Percentiles rank a stretch among this genome's conserved stretches.
Conservation (phyloP, 1,140 invertebrate genomes). For the Gerris buenoi region DNA sequence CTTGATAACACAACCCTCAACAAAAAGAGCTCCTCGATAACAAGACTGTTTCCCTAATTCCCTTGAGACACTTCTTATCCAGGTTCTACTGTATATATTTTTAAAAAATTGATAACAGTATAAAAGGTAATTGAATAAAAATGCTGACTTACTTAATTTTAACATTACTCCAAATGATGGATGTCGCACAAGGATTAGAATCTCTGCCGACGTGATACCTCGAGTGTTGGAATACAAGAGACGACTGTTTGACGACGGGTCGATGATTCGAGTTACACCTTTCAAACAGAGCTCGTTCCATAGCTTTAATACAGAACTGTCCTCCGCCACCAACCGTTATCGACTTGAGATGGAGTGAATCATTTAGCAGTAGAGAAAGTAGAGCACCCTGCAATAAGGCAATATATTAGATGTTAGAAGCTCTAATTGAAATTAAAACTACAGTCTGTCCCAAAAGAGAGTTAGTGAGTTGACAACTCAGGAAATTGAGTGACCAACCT, state of each 20-base stretch:
- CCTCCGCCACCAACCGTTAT: conserved; percentile 55
- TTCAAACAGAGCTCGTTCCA: conserved; percentile 35
- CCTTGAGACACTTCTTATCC: no score
- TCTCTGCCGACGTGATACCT: conserved; percentile 20
- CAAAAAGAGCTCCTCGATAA: no score
- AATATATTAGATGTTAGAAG: no score
- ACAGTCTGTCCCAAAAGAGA: no score
- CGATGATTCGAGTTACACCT: background rate
- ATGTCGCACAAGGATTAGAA: conserved; percentile 38
- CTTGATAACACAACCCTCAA: no score
- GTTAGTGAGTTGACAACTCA: no score
- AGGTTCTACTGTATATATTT: background rate
- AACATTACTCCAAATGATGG: conserved; percentile 43
- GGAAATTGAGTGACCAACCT: no score
- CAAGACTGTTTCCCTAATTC: no score
- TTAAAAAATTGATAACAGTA: background rate
- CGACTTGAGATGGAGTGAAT: conserved; percentile 51
- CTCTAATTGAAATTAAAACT: no score
- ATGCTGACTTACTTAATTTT: conserved; percentile 29
- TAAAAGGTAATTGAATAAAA: background rate
- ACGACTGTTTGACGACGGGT: conserved; percentile 13
- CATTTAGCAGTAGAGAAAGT: conserved; percentile 46
- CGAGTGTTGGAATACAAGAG: conserved; percentile 13
- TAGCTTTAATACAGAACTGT: conserved; percentile 43
- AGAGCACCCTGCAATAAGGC: conserved; percentile 52